phyloP scores from a whole-genome alignment of 1,140 invertebrate species.

The Brachionus rubens region DNA sequence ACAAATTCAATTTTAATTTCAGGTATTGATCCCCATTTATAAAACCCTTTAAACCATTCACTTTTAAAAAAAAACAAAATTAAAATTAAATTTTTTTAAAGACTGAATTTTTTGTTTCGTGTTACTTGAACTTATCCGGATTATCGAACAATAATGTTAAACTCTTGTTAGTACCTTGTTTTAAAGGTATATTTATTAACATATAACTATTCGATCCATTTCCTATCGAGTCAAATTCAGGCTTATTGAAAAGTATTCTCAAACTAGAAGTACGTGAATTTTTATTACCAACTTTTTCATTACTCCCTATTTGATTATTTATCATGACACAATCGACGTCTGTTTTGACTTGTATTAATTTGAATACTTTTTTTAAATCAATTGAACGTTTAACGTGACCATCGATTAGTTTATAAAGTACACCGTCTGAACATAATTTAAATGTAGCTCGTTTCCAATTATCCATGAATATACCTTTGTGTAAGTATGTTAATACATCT shows the following conservation, averaged over 20 bases:
- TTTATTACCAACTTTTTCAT: too few species aligned
- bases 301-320: too few species aligned
- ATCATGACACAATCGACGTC: neutral
- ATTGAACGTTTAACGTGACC: constrained; percentile 12
- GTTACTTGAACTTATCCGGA: neutral
- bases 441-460: constrained; percentile 25
- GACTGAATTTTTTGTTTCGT: neutral
- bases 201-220: neutral
- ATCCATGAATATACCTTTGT: constrained; percentile 10
- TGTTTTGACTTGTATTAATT: neutral
- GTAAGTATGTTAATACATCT: neutral
- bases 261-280: too few species aligned
- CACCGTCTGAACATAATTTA: constrained; percentile 10
- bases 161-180: neutral
- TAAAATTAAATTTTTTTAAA: neutral
- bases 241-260: too few species aligned
- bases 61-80: neutral
- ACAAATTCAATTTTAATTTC: constrained; percentile 16
- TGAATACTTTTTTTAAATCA: constrained; percentile 4
- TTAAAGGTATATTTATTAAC: neutral
- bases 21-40: constrained; percentile 5
- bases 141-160: constrained; percentile 19
- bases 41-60: constrained; percentile 1
- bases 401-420: neutral
- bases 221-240: too few species aligned